A percentile compares a stretch with the other conserved stretches of the same genome.
phyloP scores from a whole-genome alignment of 2,113 vertebrate species.

The Lates calcarifer region DNA sequence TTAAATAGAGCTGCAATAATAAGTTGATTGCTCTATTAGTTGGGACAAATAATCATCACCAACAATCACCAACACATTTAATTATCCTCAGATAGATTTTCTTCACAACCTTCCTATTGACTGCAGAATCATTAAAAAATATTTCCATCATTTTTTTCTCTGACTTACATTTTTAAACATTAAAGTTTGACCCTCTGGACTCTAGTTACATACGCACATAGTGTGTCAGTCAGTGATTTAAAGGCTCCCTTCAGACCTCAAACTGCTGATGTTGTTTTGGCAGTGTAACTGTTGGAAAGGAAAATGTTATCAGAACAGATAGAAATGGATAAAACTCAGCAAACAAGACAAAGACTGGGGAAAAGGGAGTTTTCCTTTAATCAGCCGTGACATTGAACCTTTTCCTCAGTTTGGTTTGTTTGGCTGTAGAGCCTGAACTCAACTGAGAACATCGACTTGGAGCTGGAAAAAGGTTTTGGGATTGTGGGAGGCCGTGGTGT shows the following conservation, averaged over 20 bases:
- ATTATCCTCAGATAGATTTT: not conserved
- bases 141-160: not conserved
- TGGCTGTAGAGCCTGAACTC: not conserved
- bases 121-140: not conserved
- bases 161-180: not conserved
- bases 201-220: too few species aligned
- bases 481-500: not conserved
- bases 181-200: not conserved
- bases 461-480: not conserved
- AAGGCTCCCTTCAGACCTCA: not conserved
- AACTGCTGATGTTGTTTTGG: not conserved
- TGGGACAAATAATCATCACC: too few species aligned
- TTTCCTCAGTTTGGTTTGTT: not conserved
- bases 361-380: not conserved
- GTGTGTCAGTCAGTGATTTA: not conserved
- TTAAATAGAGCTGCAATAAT: too few species aligned
- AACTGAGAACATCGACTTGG: not conserved
- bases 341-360: not conserved
- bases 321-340: conserved; percentile 2
- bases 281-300: not conserved
- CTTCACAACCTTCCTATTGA: not conserved
- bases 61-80: too few species aligned
- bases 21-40: too few species aligned
- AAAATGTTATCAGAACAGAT: conserved; percentile 2
- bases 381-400: not conserved